Conservation (phyloP, 2,888 invertebrate species). For the Camptogramma bilineatum region DNA sequence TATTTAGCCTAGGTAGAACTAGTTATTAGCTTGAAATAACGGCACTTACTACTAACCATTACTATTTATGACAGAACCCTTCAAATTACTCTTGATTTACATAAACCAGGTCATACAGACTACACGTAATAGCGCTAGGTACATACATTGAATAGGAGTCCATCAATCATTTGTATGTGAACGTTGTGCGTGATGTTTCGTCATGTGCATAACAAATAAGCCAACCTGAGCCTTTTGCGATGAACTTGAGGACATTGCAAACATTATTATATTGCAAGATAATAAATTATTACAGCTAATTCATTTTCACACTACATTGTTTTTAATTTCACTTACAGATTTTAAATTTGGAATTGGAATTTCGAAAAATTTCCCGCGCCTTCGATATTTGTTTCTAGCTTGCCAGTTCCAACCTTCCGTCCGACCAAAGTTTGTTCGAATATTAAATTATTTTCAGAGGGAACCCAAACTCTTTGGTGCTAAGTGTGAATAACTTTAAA, state of each 20-base stretch:
- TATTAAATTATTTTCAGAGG: not conserved
- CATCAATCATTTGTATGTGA: conserved; percentile 17
- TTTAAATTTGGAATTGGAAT: not conserved
- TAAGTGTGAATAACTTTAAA: too few species aligned
- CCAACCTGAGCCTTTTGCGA: not conserved
- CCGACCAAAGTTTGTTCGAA: not conserved
- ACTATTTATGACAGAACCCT: conserved; percentile 12
- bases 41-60: conserved; percentile 4
- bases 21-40: conserved; percentile 10
- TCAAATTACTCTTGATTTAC: conserved; percentile 7
- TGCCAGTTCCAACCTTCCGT: not conserved
- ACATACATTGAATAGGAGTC: conserved; percentile 7
- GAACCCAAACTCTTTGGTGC: not conserved
- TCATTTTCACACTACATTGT: not conserved
- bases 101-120: conserved; percentile 2
- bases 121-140: conserved; percentile 10
- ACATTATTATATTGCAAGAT: not conserved
- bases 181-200: not conserved
- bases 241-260: not conserved
- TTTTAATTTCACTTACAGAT: not conserved
- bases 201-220: conserved; percentile 9
- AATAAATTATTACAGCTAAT: not conserved
- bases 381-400: not conserved
- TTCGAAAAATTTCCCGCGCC: not conserved
- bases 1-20: not conserved